A percentile compares a stretch with the other conserved stretches of the same genome.
phyloP scores from a whole-genome alignment of 1,140 invertebrate species.

The Calliphora vicina region DNA sequence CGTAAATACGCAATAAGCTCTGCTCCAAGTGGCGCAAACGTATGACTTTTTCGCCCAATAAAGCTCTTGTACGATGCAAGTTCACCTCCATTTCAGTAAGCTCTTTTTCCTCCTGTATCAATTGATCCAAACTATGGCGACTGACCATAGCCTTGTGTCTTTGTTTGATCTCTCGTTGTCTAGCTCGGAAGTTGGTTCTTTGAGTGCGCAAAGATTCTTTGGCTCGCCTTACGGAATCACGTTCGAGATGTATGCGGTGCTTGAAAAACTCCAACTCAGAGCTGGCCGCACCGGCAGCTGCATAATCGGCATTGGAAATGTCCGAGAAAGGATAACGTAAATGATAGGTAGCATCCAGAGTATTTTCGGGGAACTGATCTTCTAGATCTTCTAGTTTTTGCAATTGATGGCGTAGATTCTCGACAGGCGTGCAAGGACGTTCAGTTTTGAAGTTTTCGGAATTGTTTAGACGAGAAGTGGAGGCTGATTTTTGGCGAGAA shows the following conservation, averaged over 20 bases:
- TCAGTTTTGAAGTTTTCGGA: conserved; percentile 61
- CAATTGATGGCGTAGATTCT: conserved; percentile 77
- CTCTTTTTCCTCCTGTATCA: conserved; percentile 77
- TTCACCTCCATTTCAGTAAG: conserved; percentile 82
- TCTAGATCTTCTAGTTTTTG: conserved; percentile 81
- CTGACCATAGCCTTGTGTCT: conserved; percentile 56
- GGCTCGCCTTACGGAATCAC: conserved; percentile 78
- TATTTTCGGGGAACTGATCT: conserved; percentile 77
- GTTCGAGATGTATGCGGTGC: conserved; percentile 78
- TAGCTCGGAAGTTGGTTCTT: conserved; percentile 53
- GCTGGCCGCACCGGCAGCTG: conserved; percentile 48
- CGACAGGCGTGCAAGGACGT: conserved; percentile 74
- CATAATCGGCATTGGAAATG: conserved; percentile 63
- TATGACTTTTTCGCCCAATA: conserved; percentile 82
- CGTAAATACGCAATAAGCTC: conserved; percentile 71
- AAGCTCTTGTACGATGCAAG: conserved; percentile 76
- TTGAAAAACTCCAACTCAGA: conserved; percentile 82
- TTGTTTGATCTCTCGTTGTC: conserved; percentile 58
- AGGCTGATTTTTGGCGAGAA: conserved; percentile 72
- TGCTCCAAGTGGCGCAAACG: conserved; percentile 78
- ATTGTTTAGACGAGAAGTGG: conserved; percentile 68
- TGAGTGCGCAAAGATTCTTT: conserved; percentile 71
- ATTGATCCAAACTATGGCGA: conserved; percentile 69
- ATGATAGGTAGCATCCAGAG: conserved; percentile 75
- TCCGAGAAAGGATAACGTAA: conserved; percentile 78